Conservation (phyloP, 2,797 vertebrate genomes). For the Enteromius fasciolatus region DNA sequence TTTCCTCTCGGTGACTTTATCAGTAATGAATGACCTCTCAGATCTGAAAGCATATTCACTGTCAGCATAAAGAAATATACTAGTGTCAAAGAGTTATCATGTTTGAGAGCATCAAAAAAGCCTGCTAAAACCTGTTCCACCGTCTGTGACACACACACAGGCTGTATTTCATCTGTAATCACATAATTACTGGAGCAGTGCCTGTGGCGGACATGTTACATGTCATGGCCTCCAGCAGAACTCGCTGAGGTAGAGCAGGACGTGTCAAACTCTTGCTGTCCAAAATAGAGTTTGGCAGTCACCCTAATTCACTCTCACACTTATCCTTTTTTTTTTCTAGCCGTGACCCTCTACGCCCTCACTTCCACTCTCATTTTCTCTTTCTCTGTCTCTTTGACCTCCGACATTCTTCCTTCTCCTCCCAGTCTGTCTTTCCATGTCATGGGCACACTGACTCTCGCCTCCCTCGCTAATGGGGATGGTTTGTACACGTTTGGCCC, state of each 20-base stretch:
- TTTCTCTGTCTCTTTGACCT: slow-evolving; percentile 23
- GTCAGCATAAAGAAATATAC: slow-evolving; percentile 21
- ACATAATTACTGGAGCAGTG: slow-evolving; percentile 52
- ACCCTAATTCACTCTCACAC: slow-evolving; percentile 14
- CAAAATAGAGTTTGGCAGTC: slow-evolving; percentile 32
- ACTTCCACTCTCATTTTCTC: slow-evolving; percentile 32
- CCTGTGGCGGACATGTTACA: slow-evolving; percentile 62
- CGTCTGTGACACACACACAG: slow-evolving; percentile 7
- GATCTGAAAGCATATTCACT: slow-evolving; percentile 34
- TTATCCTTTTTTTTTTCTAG: slow-evolving; percentile 1
- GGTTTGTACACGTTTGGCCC: slow-evolving; percentile 65
- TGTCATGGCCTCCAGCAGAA: slow-evolving; percentile 64
- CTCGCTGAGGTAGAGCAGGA: slow-evolving; percentile 63
- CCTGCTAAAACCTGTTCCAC: slow-evolving; percentile 56
- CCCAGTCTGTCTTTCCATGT: slow-evolving; percentile 17
- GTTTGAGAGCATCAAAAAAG: slow-evolving; percentile 19
- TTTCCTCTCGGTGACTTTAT: slow-evolving; percentile 74
- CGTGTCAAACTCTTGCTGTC: slow-evolving; percentile 41
- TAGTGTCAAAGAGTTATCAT: slow-evolving; percentile 49
- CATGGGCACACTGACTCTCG: slow-evolving; percentile 46
- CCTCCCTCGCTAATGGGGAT: slow-evolving; percentile 67
- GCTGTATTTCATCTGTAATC: slow-evolving; percentile 65
- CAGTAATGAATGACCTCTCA: slow-evolving; percentile 72
- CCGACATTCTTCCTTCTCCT: background rate
- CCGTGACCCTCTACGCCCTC: slow-evolving; percentile 10